These are phyloP conservation scores for Heliconius melpomene DNA, from an alignment of 1,140 invertebrate species.

Conservation along the genomic window DNA sequence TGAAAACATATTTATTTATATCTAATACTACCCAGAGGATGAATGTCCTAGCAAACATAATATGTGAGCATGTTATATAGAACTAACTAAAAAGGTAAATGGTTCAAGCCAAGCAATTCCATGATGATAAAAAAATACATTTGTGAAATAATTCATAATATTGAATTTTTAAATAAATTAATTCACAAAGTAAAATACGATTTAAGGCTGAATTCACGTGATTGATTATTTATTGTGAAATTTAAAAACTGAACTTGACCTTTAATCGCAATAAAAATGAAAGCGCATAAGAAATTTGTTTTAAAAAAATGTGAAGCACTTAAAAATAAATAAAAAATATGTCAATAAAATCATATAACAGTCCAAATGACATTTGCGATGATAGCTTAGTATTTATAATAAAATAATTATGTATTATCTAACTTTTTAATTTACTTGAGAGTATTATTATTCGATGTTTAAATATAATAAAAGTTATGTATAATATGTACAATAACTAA, in stretches of 20 bases:
- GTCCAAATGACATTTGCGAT: not conserved
- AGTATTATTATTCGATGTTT: too few species aligned
- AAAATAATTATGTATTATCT: not conserved
- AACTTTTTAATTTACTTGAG: not conserved
- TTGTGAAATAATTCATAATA: not conserved
- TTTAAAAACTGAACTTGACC: not conserved
- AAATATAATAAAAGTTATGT: not conserved
- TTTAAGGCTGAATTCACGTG: not conserved
- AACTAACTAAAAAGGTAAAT: constrained; percentile 2
- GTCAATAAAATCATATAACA: not conserved
- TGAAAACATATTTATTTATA: not conserved
- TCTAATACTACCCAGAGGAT: not conserved
- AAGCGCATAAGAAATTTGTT: not conserved
- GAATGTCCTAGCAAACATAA: not conserved
- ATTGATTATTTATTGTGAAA: not conserved
- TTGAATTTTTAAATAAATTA: not conserved
- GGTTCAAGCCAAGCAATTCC: not conserved
- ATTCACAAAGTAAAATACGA: not conserved
- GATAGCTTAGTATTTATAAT: not conserved
- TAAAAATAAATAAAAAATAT: not conserved
- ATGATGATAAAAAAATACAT: not conserved
- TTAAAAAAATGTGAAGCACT: not conserved
- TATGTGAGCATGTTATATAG: not conserved
- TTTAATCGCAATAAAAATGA: not conserved
- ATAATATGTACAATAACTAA: too few species aligned